Evolutionary conservation across 2,113 vertebrate genomes (phyloP), one percentile per base, ranked within the genome.

Genomic region (Trochalopteron elliotii): DNA sequence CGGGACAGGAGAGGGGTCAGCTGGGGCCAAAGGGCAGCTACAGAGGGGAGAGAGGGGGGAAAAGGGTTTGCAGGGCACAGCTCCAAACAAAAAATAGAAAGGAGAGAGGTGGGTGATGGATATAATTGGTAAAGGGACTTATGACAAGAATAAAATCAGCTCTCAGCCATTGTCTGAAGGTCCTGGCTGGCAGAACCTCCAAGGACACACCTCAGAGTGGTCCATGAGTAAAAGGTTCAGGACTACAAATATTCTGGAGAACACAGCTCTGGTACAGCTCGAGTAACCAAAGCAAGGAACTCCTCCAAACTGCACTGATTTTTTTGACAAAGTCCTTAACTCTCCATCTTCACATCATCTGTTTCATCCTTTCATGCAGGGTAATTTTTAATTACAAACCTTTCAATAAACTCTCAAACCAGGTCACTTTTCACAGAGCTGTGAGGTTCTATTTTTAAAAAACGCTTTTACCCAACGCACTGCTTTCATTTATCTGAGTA

Each of bases 61-160:
- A 45, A 56, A 57, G 14, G 11, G 9, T 33, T 47, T 59, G 68
- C 56, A 64, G 18, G 4, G 68, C 24, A 21, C 28, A 19, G 1
- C 25, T 61, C 24, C n/a, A 7, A 40, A 42, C 10, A 6, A 63
- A 57, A 42, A 53, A 27, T 0, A 15, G 63, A 4, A 24, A 28
- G 49, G 59, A 67, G 57, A 53, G 14, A 31, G 40, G 57, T 44
- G 50, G 33, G 11, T 6, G n/a, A 15, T 7, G 2, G 2, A 7
- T 4, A 0, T 1, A 10, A 40, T 9, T 25, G 10, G 55, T 21
- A 30, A 16, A 75, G 55, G 31, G 8, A 23, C 0, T 18, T 3
- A 1, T 7, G 40, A 10, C 7, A 4, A 45, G 50, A 12, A 22
- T 33, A 15, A 52, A 37, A 40, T 10, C 78, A 33, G 67, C 52